Evolutionary conservation across 2,888 invertebrate genomes (phyloP), one percentile per base, ranked within the genome.

Genomic region (Nasonovia ribisnigri): DNA sequence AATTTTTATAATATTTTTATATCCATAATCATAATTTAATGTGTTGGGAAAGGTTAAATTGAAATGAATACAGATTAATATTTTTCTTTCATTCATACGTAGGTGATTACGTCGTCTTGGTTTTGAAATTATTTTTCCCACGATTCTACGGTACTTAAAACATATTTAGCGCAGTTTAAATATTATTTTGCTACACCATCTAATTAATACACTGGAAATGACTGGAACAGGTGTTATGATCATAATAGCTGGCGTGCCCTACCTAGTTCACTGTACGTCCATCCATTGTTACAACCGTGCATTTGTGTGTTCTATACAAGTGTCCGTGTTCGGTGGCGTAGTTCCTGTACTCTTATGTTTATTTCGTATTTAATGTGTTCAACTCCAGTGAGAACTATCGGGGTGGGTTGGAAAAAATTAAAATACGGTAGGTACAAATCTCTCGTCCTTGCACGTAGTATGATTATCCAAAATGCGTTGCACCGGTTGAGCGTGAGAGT

Each of bases 321-420:
- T 77, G 46, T 89, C 46, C 84, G 88, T 93, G 89, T 86, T 93
- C 93, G 84, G 84, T 86, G 86, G 84, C 93, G 93, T 93, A 93
- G 93, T 93, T 93, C 93, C 93, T 93, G 93, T 90, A 43, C 57
- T 93, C 90, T 86, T 86, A 93, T 89, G 84, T 90, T 90, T 93
- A n/a, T 89, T 60, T 84, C 36, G 42, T 57, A n/a, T 90, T 60
- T 90, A 84, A 90, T 60, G 84, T 86, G 89, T 84, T 90, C 36
- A 48, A 90, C 57, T 93, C 36, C 84, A 60, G 93, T 93, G 93
- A 93, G 89, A 93, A 93, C 48, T 86, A 92, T 92, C 93, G n/a
- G 84, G 93, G 60, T 88, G 84, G 84, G 46, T 46, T 60, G 54
- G 86, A 87, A 93, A 93, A 93, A 86, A 90, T 54, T 77, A 84